These are phyloP conservation scores for Aphis craccivora DNA, from an alignment of 1,140 invertebrate genomes.

Conservation along the genomic window DNA sequence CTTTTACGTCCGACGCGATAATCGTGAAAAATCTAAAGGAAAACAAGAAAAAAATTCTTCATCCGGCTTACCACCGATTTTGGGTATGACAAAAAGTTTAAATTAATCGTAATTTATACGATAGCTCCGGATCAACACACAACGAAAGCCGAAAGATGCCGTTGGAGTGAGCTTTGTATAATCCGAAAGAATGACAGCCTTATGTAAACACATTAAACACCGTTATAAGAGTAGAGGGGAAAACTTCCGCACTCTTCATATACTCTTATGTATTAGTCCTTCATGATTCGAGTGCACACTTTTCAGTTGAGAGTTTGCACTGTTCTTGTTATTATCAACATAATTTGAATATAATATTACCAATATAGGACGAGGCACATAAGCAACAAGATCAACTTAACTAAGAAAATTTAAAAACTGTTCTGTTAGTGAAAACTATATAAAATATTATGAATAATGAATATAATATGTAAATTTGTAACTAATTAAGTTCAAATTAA, in stretches of 20 bases:
- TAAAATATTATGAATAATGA: too few species aligned
- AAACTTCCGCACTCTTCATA: not conserved
- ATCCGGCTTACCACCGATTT: not conserved
- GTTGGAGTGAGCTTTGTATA: not conserved
- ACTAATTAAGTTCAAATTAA: not conserved
- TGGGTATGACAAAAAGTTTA: not conserved
- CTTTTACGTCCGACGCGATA: not conserved
- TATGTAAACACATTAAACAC: not conserved
- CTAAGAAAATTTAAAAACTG: not conserved
- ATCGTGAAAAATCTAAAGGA: not conserved
- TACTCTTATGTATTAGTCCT: not conserved
- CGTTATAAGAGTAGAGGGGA: not conserved
- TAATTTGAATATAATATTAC: not conserved
- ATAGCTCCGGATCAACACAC: not conserved
- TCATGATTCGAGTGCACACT: not conserved
- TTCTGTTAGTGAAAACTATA: not conserved
- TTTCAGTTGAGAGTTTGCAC: not conserved
- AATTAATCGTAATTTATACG: constrained; percentile 17
- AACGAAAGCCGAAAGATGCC: not conserved
- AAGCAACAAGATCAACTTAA: not conserved
- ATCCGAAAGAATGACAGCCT: constrained; percentile 15
- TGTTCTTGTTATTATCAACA: too few species aligned
- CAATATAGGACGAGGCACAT: not conserved
- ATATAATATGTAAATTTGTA: not conserved
- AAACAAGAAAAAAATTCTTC: not conserved